Evolutionary conservation across 2,797 vertebrate species (phyloP).

Genomic region (Caiman crocodilus): DNA sequence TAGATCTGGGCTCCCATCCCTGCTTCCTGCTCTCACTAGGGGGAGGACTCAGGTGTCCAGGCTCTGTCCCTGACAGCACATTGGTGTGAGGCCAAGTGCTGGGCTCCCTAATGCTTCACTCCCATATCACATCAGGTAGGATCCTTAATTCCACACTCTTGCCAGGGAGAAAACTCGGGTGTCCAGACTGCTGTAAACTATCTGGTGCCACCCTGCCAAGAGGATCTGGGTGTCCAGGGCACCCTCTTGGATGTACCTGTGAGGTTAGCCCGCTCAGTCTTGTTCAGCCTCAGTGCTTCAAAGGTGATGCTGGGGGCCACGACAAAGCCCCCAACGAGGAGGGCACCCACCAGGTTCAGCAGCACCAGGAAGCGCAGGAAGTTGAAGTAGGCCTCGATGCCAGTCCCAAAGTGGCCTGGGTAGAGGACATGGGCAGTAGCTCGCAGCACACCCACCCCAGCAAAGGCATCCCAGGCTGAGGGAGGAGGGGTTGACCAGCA

Average conservation of each 20-base stretch:
- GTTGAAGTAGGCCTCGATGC: constrained; percentile 89
- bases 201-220: not conserved
- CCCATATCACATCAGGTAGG: too few relatives aligned
- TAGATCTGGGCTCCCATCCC: too few relatives aligned
- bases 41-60: too few relatives aligned
- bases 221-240: not conserved
- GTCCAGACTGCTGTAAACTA: not conserved
- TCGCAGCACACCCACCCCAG: not conserved
- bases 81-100: too few relatives aligned
- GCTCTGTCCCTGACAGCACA: too few relatives aligned
- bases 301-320: constrained; percentile 86
- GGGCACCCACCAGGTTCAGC: constrained; percentile 87
- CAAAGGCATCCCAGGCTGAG: not conserved
- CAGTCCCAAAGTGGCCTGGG: constrained; percentile 90
- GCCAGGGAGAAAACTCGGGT: too few relatives aligned
- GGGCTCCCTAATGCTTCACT: too few relatives aligned
- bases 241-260: not conserved
- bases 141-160: too few relatives aligned
- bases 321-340: constrained; percentile 84
- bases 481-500: too few relatives aligned
- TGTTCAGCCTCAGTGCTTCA: not conserved
- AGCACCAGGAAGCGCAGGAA: constrained; percentile 91
- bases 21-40: too few relatives aligned
- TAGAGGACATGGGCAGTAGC: not conserved
- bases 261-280: not conserved